Base-by-base conservation (phyloP, 1,140 invertebrate species). In the Lordiphosa collinella region DNA sequence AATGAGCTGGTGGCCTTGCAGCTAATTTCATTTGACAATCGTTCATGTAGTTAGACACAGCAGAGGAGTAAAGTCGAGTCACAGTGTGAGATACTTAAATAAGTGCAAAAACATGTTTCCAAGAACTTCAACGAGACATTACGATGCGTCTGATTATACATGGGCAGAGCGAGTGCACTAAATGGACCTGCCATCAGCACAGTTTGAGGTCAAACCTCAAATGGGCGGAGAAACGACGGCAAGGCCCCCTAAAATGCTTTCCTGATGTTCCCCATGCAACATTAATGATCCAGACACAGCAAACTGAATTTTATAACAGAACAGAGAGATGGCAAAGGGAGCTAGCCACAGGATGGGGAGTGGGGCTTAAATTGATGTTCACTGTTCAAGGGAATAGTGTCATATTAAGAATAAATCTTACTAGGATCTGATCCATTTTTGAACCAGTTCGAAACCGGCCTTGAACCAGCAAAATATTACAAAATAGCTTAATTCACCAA, bases 21-120 rank as follows among this genome's bases (percentile, higher is more conserved):
- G 54, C 78, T 85, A 84, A 84, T 84, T 78, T 78, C 78, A 62
- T 65, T 84, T 82, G 68, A 78, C 78, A 82, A 67, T 78, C 58
- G 57, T 54, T 59, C 51, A 56, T 38, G 56, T 54, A 36, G 66
- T 60, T 22, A 22, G 18, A 22, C 18, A 3, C 41, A 34, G 31
- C 34, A 44, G 38, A 31, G 36, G 35, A 11, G 11, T 25, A 46
- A 9, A 12, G 6, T 14, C 16, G 31, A 32, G 31, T n/a, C n/a
- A n/a, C n/a, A n/a, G n/a, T 52, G 43, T 38, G 31, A 49, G 41
- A 12, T 50, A 56, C 34, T 40, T 40, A 55, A 47, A 66, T 82
- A 84, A 84, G 78, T 84, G 78, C 78, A 78, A 78, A 84, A 84
- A 85, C 78, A 73, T 84, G 78, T 84, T 84, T 54, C 46, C 37